Evolutionary conservation across 2,888 invertebrate species (phyloP).

Genomic region (Athalia rosae): DNA sequence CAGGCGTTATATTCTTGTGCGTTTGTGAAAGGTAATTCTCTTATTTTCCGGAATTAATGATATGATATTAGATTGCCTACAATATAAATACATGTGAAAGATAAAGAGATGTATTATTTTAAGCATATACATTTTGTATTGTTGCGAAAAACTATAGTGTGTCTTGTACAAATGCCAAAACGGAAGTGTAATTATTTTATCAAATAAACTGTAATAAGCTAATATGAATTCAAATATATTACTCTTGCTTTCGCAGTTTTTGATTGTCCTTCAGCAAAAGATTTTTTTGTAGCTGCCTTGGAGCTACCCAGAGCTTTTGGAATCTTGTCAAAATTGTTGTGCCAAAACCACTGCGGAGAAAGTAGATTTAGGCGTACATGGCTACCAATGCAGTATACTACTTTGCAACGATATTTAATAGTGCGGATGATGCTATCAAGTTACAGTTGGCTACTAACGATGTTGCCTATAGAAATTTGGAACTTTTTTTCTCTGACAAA

Average conservation of each 20-base stretch:
- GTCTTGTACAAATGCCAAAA: slow-evolving; percentile 54
- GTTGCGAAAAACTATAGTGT: no score
- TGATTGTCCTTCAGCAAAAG: slow-evolving; percentile 1
- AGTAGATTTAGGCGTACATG: no score
- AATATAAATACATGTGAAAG: not conserved
- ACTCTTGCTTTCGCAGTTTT: not conserved
- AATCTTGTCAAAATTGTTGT: not conserved
- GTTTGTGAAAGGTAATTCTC: no score
- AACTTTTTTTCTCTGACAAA: no score
- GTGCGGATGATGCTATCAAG: no score
- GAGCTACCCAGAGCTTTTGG: slow-evolving; percentile 3
- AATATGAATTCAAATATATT: not conserved
- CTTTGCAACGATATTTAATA: not conserved
- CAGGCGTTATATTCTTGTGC: no score
- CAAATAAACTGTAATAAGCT: slow-evolving; percentile 39
- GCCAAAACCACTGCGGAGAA: no score
- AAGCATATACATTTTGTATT: not conserved
- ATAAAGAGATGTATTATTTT: not conserved
- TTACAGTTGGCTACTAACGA: no score
- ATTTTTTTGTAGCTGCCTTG: not conserved
- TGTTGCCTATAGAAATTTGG: no score
- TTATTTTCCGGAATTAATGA: no score
- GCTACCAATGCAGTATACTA: not conserved
- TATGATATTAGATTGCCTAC: not conserved
- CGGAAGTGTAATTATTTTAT: slow-evolving; percentile 61